Evolutionary conservation across 2,888 invertebrate species (phyloP).

Genomic region (Tachina grossa): DNA sequence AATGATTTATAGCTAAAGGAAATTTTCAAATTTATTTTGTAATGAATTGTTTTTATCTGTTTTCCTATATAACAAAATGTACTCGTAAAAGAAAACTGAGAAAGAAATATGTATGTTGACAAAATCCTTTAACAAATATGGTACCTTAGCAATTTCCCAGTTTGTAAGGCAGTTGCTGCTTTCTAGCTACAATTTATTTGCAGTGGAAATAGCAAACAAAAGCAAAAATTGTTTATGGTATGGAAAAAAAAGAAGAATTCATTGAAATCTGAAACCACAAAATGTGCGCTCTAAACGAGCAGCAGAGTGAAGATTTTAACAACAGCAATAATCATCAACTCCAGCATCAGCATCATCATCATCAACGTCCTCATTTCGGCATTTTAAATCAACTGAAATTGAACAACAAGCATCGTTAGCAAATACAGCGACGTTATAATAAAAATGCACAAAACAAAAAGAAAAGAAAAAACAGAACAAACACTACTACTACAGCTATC

Average conservation of each 20-base stretch:
- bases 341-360: constrained; percentile 28
- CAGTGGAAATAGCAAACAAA: constrained; percentile 47
- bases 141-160: constrained; percentile 13
- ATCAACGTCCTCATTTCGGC: constrained; percentile 49
- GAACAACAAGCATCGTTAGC: constrained; percentile 62
- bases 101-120: constrained; percentile 40
- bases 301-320: constrained; percentile 34
- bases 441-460: constrained; percentile 18
- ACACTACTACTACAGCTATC: constrained; percentile 2
- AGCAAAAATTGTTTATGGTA: constrained; percentile 44
- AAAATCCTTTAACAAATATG: constrained; percentile 31
- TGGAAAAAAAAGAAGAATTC: constrained; percentile 38
- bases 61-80: neutral
- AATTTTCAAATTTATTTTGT: neutral
- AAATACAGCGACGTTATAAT: constrained; percentile 35
- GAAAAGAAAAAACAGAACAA: constrained; percentile 41
- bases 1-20: constrained; percentile 28
- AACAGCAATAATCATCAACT: constrained; percentile 54
- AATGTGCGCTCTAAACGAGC: constrained; percentile 59
- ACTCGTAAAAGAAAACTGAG: neutral
- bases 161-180: constrained; percentile 35
- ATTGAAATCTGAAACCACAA: constrained; percentile 69
- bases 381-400: constrained; percentile 54
- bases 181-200: constrained; percentile 3
- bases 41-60: neutral